Evolutionary conservation across 2,888 invertebrate species (phyloP), one percentile per base, ranked within the genome.

Genomic region (Bugula neritina): DNA sequence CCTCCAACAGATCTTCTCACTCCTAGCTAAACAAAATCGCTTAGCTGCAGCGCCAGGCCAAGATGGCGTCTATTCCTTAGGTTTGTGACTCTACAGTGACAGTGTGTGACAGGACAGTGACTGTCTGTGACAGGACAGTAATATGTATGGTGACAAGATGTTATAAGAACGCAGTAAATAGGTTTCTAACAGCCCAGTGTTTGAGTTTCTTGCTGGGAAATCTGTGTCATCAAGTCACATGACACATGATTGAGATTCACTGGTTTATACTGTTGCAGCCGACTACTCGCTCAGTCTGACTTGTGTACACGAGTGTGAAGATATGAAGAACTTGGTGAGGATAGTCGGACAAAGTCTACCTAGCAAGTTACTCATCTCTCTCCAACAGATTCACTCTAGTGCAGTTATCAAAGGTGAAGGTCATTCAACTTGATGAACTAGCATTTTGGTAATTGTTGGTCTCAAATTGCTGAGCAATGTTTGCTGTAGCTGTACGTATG

Each of bases 281-380:
- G 43, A 43, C 43, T 43, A 43, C 43, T 43, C 5, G 43, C 43
- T 43, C 31, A 79, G 78, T 71, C 74, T 81, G 21, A 77, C 78
- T 43, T 78, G 79, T 71, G 72, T 81, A 27, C 29, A 75, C 0
- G 80, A 80, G 69, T 77, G 78, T 69, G 73, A 77, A 21, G 75
- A 73, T 3, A 73, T 77, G 25, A 72, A 75, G 10, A 77, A 79
- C 54, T 73, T 75, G n/a, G 63, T 75, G n/a, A 73, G 73, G 23
- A 72, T 75, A 1, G 74, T 80, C 5, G 75, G 75, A 1, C 74
- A 76, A 31, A 76, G 79, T 1, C 71, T 80, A 17, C 80, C 80
- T 1, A 29, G 31, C 5, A 55, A 74, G 73, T 71, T 80, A 5
- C 72, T 77, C 34, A 74, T 80, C 1, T 73, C 74, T 54, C 43